Base-by-base conservation (phyloP, 2,888 invertebrate species). In the Rhagophthalmus giganteus region DNA sequence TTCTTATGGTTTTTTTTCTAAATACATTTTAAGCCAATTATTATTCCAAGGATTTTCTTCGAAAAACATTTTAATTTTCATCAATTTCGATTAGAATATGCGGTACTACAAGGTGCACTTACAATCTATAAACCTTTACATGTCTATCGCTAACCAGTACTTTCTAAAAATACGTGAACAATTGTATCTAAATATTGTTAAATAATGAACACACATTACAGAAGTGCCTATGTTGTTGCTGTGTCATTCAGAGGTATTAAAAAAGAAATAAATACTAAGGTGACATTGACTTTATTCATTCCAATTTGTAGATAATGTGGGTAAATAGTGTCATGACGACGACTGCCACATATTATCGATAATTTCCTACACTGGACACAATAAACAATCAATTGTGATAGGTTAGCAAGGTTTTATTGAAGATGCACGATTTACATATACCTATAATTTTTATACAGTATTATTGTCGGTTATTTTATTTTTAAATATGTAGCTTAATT, bases 301-400 rank as follows among this genome's bases (percentile, higher is more conserved):
- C 3, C 20, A 27, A 30, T 3, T 30, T 30, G 30, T 11, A 30
- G 8, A n/a, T 20, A 35, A 35, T 35, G 35, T 35, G 25, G 35
- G 35, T 35, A 24, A 35, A 20, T 20, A 35, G 11, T 24, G 10
- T 25, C 35, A 35, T 35, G 35, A 20, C 24, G 35, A 35, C 35
- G 9, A 11, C 13, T 24, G 13, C 25, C 24, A 24, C 35, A 35
- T 24, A 24, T 34, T 34, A 34, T 35, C 24, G 24, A 35, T 25
- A 35, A 24, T 35, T 12, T 24, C 20, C 24, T 35, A 35, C 12
- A n/a, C 20, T 16, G 24, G 35, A 25, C 25, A n/a, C n/a, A 20
- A 25, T 35, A 24, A 9, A 35, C 35, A 24, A 35, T 35, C 35
- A 35, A 35, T 35, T 35, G 35, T 34, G 16, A 16, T 16, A 16